Evolutionary conservation across 2,888 invertebrate genomes (phyloP), one percentile per base, ranked within the genome.

Genomic region (Cecidostiba fungosa): DNA sequence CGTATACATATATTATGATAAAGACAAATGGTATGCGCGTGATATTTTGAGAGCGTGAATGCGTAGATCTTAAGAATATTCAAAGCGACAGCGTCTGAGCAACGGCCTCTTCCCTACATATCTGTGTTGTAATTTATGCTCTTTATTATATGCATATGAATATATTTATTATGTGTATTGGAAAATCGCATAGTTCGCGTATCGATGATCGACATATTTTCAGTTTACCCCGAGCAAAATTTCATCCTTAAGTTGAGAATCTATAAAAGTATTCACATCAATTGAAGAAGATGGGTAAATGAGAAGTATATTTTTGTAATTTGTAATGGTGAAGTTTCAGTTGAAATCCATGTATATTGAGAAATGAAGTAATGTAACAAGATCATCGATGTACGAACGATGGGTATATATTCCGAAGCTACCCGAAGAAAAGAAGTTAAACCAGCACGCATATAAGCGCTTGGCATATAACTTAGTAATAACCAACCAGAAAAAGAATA

Each of bases 41-140:
- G 50, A 77, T 77, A 76, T 80, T 80, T 85, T 85, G 59, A 36
- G 39, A 19, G 66, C 29, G 39, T 73, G 69, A 59, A 43, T 84
- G 69, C 39, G 29, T 77, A 80, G 50, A 62, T 59, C 77, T 70
- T 79, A 82, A 83, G 43, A 47, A 76, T 86, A 82, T 79, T 82
- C 26, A 14, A 74, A 78, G 77, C 79, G 26, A 81, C 69, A 88
- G 43, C n/a, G 39, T 88, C 88, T 86, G 85, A 89, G 89, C 89
- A 90, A 90, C 88, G 88, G 88, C 87, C 89, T 91, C 90, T 90
- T 91, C 90, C 89, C 90, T 89, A 90, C 89, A 91, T 90, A 92
- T 91, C 90, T 90, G 85, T 91, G 90, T 90, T 88, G 89, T 87
- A 82, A 90, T 86, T 88, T 83, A 88, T 89, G 89, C 86, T 89